Conservation (phyloP, 2,888 invertebrate species). For the Pseudococcus jackbeardsleyi region DNA sequence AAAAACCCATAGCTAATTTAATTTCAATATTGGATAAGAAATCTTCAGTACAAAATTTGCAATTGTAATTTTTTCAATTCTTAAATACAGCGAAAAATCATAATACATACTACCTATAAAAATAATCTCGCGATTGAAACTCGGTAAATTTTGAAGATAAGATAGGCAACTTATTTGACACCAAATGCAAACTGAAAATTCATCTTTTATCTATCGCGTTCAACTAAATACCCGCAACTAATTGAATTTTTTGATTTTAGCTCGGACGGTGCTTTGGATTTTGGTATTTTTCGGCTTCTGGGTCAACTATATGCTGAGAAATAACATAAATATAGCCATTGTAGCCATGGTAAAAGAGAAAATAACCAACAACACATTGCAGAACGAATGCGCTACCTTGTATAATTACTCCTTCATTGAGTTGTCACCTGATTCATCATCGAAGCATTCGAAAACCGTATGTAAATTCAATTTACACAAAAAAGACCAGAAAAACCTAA, state of each 20-base stretch:
- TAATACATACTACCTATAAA: no score
- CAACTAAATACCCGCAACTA: no score
- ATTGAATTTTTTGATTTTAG: conserved; percentile 67
- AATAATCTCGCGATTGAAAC: no score
- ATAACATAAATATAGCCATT: conserved; percentile 78
- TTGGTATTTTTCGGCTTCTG: conserved; percentile 78
- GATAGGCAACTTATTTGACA: no score
- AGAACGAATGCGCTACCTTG: background rate
- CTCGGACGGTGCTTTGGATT: conserved; percentile 75
- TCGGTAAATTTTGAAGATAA: no score
- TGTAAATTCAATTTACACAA: background rate
- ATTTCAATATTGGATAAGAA: no score
- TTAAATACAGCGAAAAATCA: no score
- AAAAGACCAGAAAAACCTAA: background rate
- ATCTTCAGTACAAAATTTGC: no score
- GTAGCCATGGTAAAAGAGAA: conserved; percentile 75
- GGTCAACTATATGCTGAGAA: conserved; percentile 79
- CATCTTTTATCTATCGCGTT: no score
- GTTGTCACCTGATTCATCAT: background rate
- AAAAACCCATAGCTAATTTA: no score
- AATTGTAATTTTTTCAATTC: no score
- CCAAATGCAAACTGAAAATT: no score
- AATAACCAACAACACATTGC: background rate
- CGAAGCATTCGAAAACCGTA: background rate
- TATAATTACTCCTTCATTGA: background rate